phyloP scores from a whole-genome alignment of 2,797 vertebrate species.

The Gambelia wislizenii region DNA sequence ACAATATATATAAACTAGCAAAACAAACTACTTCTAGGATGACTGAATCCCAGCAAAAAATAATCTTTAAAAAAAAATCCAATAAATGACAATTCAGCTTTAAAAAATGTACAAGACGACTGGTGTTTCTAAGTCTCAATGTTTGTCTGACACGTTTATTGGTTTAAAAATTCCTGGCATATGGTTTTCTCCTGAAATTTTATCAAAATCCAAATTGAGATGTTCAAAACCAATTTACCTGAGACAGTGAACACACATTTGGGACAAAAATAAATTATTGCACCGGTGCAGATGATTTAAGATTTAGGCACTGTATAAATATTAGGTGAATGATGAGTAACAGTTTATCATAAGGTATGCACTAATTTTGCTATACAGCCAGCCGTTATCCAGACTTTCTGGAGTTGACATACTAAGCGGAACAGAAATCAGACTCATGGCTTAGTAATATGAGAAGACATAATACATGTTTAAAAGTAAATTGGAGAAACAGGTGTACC shows the following conservation, averaged over 20 bases:
- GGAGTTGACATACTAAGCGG: constrained; percentile 16
- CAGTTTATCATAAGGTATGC: constrained; percentile 29
- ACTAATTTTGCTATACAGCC: background rate
- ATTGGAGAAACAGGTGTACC: background rate
- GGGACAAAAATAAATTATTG: background rate
- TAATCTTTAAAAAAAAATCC: background rate
- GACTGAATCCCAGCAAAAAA: background rate
- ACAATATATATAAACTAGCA: too few relatives aligned
- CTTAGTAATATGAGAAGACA: background rate
- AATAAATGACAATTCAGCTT: background rate
- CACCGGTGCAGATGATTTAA: constrained; percentile 29
- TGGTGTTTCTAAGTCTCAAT: background rate
- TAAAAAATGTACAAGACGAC: background rate
- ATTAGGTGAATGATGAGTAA: constrained; percentile 40
- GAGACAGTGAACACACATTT: constrained; percentile 31
- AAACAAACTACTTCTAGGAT: too few relatives aligned
- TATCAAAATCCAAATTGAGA: constrained; percentile 2
- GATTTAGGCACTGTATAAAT: constrained; percentile 5
- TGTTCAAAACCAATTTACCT: constrained; percentile 27
- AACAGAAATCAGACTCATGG: background rate
- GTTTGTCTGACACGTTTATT: background rate
- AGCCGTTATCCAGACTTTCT: background rate
- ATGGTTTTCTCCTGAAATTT: background rate
- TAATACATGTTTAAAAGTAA: constrained; percentile 30
- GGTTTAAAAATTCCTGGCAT: background rate